Conservation (phyloP, 2,888 invertebrate species). For the Oligia strigilis region DNA sequence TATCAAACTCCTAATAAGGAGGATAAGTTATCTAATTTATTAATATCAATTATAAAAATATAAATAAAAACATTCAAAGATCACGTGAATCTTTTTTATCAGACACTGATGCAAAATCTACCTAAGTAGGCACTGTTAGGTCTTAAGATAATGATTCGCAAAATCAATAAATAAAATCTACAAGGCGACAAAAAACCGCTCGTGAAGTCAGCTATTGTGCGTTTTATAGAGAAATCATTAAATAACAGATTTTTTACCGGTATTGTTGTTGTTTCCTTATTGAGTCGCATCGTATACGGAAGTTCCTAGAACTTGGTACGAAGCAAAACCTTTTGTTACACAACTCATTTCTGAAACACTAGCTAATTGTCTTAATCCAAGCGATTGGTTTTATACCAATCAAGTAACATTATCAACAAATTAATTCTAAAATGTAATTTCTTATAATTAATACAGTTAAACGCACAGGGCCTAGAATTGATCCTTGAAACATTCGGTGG, state of each 20-base stretch:
- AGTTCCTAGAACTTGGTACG: constrained; percentile 45
- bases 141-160: constrained; percentile 10
- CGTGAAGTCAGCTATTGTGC: constrained; percentile 39
- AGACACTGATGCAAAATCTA: constrained; percentile 30
- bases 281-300: constrained; percentile 51
- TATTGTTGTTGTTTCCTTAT: constrained; percentile 58
- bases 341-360: constrained; percentile 15
- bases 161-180: constrained; percentile 24
- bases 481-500: constrained; percentile 10
- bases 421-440: background rate
- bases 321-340: constrained; percentile 29
- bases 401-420: background rate
- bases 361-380: background rate
- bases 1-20: constrained; percentile 3
- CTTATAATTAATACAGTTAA: background rate
- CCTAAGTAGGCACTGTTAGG: background rate
- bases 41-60: constrained; percentile 16
- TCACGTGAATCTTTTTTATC: constrained; percentile 25
- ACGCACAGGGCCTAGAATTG: constrained; percentile 18
- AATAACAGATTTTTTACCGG: constrained; percentile 51
- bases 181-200: constrained; percentile 26
- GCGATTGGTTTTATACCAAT: background rate
- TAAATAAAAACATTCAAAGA: constrained; percentile 6
- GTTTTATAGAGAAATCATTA: constrained; percentile 55
- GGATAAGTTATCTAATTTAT: constrained; percentile 17